Conservation (phyloP, 64 coral and sea anemone species). For the Trachythela sp. region DNA sequence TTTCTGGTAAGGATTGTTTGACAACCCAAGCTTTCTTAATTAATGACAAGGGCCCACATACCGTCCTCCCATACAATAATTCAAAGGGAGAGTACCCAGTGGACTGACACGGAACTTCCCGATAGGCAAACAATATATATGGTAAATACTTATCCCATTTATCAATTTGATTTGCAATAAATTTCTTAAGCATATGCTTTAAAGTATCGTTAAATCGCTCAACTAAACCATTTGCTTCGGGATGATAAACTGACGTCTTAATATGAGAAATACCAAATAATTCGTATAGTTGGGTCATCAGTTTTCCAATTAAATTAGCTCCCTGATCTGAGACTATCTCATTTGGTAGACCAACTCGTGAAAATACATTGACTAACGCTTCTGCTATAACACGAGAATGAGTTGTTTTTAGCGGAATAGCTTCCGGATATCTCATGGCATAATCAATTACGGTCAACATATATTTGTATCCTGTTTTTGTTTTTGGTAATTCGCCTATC, state of each 20-base stretch:
- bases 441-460: constrained; percentile 49
- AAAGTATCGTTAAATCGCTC: constrained; percentile 61
- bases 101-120: constrained; percentile 51
- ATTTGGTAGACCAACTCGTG: constrained; percentile 31
- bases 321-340: constrained; percentile 25
- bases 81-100: constrained; percentile 55
- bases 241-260: constrained; percentile 50
- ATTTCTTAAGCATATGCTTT: constrained; percentile 17
- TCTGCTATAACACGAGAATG: constrained; percentile 40
- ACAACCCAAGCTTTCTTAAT: constrained; percentile 49
- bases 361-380: constrained; percentile 22
- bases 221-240: constrained; percentile 40
- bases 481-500: constrained; percentile 31
- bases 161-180: background rate
- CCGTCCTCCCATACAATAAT: constrained; percentile 47
- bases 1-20: background rate
- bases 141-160: constrained; percentile 51
- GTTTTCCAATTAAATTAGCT: background rate
- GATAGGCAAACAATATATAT: constrained; percentile 42
- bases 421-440: constrained; percentile 57
- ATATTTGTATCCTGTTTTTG: constrained; percentile 23
- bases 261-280: background rate
- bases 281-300: background rate
- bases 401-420: constrained; percentile 32
- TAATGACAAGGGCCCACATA: constrained; percentile 36